Base-by-base conservation (phyloP, 2,113 vertebrate species). In the Dipodomys stephensi region DNA sequence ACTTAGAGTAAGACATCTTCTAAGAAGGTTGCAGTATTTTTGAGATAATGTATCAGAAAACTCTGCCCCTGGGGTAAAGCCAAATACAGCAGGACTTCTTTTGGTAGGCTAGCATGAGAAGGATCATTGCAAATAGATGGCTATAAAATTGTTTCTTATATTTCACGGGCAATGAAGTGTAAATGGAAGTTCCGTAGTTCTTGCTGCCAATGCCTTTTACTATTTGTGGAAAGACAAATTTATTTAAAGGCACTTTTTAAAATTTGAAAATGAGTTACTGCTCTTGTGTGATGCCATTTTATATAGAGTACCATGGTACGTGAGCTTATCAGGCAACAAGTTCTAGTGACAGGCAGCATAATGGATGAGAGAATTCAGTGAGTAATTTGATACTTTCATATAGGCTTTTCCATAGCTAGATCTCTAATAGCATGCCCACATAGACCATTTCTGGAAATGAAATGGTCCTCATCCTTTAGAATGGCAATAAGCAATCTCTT, bases 11-110 rank as follows among this genome's bases (percentile, higher is more conserved):
- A 81, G n/a, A 9, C 39, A 68, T 81, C 86, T 94, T 94, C 93
- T 83, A 83, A 93, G 93, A 91, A 95, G 32, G 5, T 76, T 93
- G 85, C 65, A 77, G 27, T 88, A 64, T 88, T 96, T 93, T 85
- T n/a, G 64, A 87, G 83, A 94, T 72, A 53, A 77, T 35, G 6
- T 91, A 73, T 80, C 53, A 93, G 88, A 87, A 94, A 92, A 93
- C 39, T 60, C 88, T 94, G 85, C 85, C 68, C 85, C 94, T 88
- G 90, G 74, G 64, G 62, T 80, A 79, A 93, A 93, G 74, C 69
- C 92, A 96, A 83, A 92, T 5, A 81, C 88, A 85, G 76, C 30
- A 68, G 94, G 90, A 53, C 11, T 22, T 88, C 32, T 60, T 81
- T 88, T 68, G n/a, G 68, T 39, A 64, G 22, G 25, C n/a, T 93